phyloP scores from a whole-genome alignment of 1,140 invertebrate species.

The Dryas iulia region DNA sequence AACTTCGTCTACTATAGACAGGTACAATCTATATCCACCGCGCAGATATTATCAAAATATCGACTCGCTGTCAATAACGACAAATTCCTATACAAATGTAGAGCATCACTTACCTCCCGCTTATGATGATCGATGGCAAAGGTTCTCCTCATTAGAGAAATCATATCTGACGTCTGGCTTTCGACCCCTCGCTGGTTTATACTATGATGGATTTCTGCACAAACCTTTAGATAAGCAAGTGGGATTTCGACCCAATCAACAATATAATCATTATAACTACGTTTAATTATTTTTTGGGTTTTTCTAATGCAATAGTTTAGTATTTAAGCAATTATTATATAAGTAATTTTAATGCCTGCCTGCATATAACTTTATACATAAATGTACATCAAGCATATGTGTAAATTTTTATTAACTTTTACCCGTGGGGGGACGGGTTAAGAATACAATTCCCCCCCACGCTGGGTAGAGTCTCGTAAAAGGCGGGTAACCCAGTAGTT shows the following conservation, averaged over 20 bases:
- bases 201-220: slow-evolving; percentile 69
- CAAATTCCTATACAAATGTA: slow-evolving; percentile 54
- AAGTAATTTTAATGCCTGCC: no score
- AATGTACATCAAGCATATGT: no score
- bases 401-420: no score
- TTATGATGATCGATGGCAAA: slow-evolving; percentile 54
- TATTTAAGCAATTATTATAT: no score
- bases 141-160: slow-evolving; percentile 45
- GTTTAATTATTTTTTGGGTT: not conserved
- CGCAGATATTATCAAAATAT: slow-evolving; percentile 45
- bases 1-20: slow-evolving; percentile 3
- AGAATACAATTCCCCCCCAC: no score
- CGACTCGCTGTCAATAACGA: slow-evolving; percentile 56
- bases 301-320: not conserved
- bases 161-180: slow-evolving; percentile 48
- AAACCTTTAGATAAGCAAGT: slow-evolving; percentile 31
- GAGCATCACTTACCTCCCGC: slow-evolving; percentile 37
- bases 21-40: slow-evolving; percentile 35
- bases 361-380: no score
- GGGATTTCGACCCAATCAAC: slow-evolving; percentile 16
- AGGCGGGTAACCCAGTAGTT: no score
- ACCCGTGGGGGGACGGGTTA: no score
- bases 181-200: slow-evolving; percentile 67
- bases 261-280: slow-evolving; percentile 11
- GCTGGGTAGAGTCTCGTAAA: no score